phyloP scores from a whole-genome alignment of 30 jellyfish, hydroid and myxozoan species.

The Hydra vulgaris region DNA sequence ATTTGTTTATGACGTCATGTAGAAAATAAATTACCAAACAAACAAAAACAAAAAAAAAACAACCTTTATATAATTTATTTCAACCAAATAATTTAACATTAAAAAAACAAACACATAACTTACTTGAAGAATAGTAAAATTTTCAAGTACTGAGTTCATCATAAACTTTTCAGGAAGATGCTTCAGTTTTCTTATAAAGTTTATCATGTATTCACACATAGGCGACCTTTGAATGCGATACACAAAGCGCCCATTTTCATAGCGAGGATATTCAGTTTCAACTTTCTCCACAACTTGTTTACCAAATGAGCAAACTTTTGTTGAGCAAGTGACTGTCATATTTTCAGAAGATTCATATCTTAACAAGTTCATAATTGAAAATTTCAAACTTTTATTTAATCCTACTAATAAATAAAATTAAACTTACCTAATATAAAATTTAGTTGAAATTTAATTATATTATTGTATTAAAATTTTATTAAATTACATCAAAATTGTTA shows the following conservation, averaged over 20 bases:
- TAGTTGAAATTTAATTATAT: too few relatives aligned
- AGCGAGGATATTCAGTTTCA: conserved; percentile 78
- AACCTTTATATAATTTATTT: too few relatives aligned
- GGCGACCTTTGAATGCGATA: conserved; percentile 86
- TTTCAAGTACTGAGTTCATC: conserved; percentile 93
- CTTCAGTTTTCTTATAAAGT: conserved; percentile 69
- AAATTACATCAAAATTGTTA: too few relatives aligned
- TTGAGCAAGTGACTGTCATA: conserved; percentile 84
- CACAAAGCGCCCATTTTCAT: conserved; percentile 80
- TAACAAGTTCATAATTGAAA: not conserved
- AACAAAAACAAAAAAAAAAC: too few relatives aligned
- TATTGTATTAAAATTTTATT: too few relatives aligned
- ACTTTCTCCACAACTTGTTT: conserved; percentile 94
- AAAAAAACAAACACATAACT: too few relatives aligned
- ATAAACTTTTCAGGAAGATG: conserved; percentile 85
- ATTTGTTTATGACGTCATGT: too few relatives aligned
- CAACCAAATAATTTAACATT: too few relatives aligned
- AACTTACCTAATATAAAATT: too few relatives aligned
- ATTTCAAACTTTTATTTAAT: too few relatives aligned
- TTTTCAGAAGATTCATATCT: conserved; percentile 83
- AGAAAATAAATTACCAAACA: too few relatives aligned
- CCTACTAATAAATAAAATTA: too few relatives aligned
- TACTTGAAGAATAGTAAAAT: conserved; percentile 84
- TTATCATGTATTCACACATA: conserved; percentile 97
- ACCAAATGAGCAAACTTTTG: conserved; percentile 91